A percentile compares a stretch with the other conserved stretches of the same genome.
Evolutionary conservation across 64 coral and sea anemone species (phyloP).

Genomic region (Dendrophyllia cribrosa): DNA sequence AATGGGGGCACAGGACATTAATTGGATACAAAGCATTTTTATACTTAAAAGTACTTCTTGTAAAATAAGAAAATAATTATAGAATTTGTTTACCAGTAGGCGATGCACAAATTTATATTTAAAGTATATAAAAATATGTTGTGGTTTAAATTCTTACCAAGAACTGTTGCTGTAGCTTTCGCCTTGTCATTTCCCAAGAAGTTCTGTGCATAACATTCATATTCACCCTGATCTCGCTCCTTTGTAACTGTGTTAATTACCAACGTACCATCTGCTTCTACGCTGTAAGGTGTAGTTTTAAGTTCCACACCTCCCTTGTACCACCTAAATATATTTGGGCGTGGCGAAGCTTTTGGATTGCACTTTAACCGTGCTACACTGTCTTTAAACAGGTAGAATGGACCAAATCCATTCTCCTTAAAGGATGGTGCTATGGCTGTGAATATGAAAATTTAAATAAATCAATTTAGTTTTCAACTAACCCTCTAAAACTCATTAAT

Average conservation of each 20-base stretch:
- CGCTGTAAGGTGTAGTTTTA: background rate
- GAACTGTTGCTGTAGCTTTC: background rate
- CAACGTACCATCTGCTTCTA: background rate
- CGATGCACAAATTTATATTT: no score
- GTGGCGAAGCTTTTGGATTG: slow-evolving; percentile 33
- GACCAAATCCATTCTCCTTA: slow-evolving; percentile 23
- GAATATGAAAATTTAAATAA: background rate
- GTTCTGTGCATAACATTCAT: slow-evolving; percentile 19
- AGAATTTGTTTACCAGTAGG: no score
- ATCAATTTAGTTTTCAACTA: no score
- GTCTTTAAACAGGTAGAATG: slow-evolving; percentile 41
- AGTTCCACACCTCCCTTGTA: background rate
- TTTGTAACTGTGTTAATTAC: background rate
- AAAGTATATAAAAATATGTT: no score
- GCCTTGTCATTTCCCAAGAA: background rate
- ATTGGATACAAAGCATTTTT: no score
- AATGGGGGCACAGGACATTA: no score
- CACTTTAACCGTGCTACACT: slow-evolving; percentile 13
- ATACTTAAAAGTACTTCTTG: no score
- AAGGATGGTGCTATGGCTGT: slow-evolving; percentile 8
- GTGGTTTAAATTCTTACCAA: slow-evolving; percentile 14
- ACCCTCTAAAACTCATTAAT: no score
- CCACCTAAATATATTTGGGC: background rate
- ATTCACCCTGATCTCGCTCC: background rate
- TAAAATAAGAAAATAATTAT: no score